phyloP scores from a whole-genome alignment of 2,888 invertebrate species.

The Andrena praecox region DNA sequence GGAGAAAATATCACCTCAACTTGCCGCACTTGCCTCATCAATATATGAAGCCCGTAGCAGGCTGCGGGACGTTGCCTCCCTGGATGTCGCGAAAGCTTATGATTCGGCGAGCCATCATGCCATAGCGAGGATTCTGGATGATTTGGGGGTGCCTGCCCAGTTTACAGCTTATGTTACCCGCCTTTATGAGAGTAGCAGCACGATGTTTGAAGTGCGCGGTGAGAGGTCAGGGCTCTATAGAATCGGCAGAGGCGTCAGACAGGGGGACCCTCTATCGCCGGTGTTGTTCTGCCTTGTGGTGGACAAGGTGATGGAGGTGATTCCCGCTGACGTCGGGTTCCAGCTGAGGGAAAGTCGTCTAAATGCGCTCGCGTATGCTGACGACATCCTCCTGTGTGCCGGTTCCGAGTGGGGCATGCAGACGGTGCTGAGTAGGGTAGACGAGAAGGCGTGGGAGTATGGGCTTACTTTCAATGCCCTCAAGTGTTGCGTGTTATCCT shows the following conservation, averaged over 20 bases:
- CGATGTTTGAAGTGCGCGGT: not conserved
- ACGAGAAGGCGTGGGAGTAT: not conserved
- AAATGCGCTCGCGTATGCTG: constrained; percentile 80
- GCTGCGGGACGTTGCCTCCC: constrained; percentile 77
- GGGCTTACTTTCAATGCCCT: constrained; percentile 44
- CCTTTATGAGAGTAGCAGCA: not conserved
- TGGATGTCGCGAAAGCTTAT: constrained; percentile 85
- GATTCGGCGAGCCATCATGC: constrained; percentile 78
- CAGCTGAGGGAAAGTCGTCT: constrained; percentile 40
- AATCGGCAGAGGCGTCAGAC: constrained; percentile 40
- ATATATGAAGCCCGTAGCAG: constrained; percentile 66
- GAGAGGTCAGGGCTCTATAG: not conserved
- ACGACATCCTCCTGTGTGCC: constrained; percentile 79
- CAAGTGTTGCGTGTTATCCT: constrained; percentile 65
- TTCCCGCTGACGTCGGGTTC: constrained; percentile 59
- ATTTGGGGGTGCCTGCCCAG: not conserved
- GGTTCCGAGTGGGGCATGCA: constrained; percentile 77
- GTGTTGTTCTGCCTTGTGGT: constrained; percentile 1
- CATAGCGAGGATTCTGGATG: not conserved
- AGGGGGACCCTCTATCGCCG: constrained; percentile 58
- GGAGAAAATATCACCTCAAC: constrained; percentile 68
- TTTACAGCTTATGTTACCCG: not conserved
- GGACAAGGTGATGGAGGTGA: constrained; percentile 21
- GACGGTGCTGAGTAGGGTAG: constrained; percentile 51
- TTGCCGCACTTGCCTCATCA: constrained; percentile 51